These are phyloP conservation scores for Rhinella marina DNA, from an alignment of 2,797 vertebrate genomes.

Conservation along the genomic window DNA sequence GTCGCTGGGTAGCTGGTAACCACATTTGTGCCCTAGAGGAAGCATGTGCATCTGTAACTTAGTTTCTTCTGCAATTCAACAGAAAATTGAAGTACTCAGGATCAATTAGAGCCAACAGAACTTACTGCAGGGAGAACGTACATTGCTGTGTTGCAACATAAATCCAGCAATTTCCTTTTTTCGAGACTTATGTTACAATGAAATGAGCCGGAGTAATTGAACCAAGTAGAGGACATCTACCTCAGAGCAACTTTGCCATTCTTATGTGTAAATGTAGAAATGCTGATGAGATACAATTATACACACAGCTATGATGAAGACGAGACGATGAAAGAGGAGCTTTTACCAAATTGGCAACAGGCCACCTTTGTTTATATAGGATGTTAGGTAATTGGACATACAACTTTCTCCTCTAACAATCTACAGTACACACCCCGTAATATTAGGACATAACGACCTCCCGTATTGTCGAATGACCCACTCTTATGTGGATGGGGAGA, in stretches of 20 bases:
- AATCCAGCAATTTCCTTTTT: slow-evolving; percentile 43
- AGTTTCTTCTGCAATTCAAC: slow-evolving; percentile 38
- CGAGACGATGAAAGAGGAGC: neutral
- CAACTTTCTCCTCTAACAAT: too few species aligned
- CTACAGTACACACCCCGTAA: too few species aligned
- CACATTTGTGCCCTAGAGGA: slow-evolving; percentile 36
- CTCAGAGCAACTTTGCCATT: slow-evolving; percentile 4
- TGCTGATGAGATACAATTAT: slow-evolving; percentile 14
- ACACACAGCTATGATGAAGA: neutral
- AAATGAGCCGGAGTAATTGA: slow-evolving; percentile 32
- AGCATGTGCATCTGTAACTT: slow-evolving; percentile 37
- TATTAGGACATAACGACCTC: too few species aligned
- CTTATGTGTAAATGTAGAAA: neutral
- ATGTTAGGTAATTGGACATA: too few species aligned
- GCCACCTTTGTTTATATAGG: neutral
- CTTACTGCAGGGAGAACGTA: slow-evolving; percentile 43
- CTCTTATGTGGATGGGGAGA: too few species aligned
- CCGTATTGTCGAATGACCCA: too few species aligned
- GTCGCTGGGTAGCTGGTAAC: slow-evolving; percentile 28
- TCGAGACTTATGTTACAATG: slow-evolving; percentile 4
- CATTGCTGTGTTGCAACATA: slow-evolving; percentile 8
- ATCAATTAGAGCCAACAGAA: slow-evolving; percentile 51
- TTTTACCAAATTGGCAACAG: neutral
- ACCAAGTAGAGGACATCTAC: slow-evolving; percentile 35
- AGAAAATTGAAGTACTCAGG: slow-evolving; percentile 45